A percentile compares a stretch with the other conserved stretches of the same genome.
phyloP scores from a whole-genome alignment of 2,888 invertebrate species.

The Drosophila cognata region DNA sequence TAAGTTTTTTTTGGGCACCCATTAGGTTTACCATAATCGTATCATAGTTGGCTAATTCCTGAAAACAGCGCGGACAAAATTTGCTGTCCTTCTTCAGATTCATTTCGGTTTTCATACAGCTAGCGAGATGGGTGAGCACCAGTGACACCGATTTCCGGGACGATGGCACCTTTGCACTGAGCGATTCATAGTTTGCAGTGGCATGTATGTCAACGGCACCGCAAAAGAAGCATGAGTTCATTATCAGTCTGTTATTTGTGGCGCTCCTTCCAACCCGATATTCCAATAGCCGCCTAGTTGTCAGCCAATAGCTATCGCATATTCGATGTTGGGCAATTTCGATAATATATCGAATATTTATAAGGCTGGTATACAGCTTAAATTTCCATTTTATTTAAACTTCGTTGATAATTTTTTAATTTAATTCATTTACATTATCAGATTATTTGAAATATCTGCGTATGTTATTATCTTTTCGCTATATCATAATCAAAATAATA shows the following conservation, averaged over 20 bases:
- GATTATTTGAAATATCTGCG: too few species aligned
- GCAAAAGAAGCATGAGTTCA: constrained; percentile 80
- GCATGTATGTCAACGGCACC: constrained; percentile 68
- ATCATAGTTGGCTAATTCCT: constrained; percentile 79
- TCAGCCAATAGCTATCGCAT: fast-evolving
- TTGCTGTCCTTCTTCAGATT: constrained; percentile 63
- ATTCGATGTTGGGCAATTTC: too few species aligned
- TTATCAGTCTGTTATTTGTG: constrained; percentile 27
- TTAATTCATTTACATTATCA: too few species aligned
- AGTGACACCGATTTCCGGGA: constrained; percentile 79
- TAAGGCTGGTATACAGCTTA: too few species aligned
- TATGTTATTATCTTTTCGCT: too few species aligned
- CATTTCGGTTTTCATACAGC: constrained; percentile 77
- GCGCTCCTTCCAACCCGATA: constrained; percentile 24
- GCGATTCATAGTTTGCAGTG: constrained; percentile 63
- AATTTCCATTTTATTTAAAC: too few species aligned
- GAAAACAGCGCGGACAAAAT: constrained; percentile 76
- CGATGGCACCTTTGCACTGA: constrained; percentile 71
- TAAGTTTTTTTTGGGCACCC: constrained; percentile 76
- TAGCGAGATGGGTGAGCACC: constrained; percentile 80
- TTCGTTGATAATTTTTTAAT: too few species aligned
- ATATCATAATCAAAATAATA: too few species aligned
- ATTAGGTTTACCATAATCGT: constrained; percentile 81
- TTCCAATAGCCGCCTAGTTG: too few species aligned
- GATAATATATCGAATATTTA: too few species aligned